Evolutionary conservation across 1,140 invertebrate genomes (phyloP).

Genomic region (Nephotettix cincticeps): DNA sequence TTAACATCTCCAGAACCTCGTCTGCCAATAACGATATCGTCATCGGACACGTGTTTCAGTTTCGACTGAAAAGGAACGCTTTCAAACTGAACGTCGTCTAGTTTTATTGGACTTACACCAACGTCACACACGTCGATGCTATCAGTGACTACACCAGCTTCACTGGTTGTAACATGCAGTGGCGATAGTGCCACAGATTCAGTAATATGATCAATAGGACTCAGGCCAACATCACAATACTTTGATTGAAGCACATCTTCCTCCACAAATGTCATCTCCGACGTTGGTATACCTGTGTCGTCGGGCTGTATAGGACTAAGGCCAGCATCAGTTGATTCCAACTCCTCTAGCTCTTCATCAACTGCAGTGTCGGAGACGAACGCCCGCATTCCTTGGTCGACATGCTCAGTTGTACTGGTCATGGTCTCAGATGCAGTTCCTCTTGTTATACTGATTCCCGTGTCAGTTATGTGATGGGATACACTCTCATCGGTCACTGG

Average conservation of each 20-base stretch:
- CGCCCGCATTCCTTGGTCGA: conserved; percentile 32
- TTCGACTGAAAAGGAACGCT: conserved; percentile 14
- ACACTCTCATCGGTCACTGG: conserved; percentile 51
- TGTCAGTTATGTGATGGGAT: conserved; percentile 51
- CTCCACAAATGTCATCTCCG: conserved; percentile 43
- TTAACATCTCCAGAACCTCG: conserved; percentile 51
- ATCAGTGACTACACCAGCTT: conserved; percentile 52
- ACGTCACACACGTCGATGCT: conserved; percentile 51
- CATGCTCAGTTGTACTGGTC: conserved; percentile 48
- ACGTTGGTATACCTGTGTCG: conserved; percentile 44
- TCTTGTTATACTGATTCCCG: conserved; percentile 53
- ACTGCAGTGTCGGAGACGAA: conserved; percentile 52
- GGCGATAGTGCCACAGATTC: conserved; percentile 46
- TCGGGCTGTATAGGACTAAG: conserved; percentile 55
- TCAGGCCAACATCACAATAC: conserved; percentile 50
- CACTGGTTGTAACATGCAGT: conserved; percentile 49
- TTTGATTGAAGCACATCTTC: conserved; percentile 44
- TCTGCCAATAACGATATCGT: conserved; percentile 30
- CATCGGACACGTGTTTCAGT: conserved; percentile 35
- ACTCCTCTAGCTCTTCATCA: conserved; percentile 51
- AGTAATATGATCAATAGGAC: conserved; percentile 49
- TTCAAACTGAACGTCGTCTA: conserved; percentile 37
- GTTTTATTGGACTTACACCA: conserved; percentile 49
- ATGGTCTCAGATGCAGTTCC: conserved; percentile 51
- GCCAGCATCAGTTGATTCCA: conserved; percentile 55